phyloP scores from a whole-genome alignment of 2,888 invertebrate species.

The Zeuzera pyrina region DNA sequence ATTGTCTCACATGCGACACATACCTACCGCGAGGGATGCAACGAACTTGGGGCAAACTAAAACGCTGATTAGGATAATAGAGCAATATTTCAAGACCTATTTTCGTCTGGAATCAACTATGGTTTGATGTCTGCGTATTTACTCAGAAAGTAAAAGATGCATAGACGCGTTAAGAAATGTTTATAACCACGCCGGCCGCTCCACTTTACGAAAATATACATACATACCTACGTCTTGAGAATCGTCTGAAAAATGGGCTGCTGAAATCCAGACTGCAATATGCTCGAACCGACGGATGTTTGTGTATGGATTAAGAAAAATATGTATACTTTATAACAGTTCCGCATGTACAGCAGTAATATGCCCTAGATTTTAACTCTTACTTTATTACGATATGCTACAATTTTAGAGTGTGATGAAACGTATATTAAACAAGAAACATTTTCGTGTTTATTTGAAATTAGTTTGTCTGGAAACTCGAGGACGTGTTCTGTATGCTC shows the following conservation, averaged over 20 bases:
- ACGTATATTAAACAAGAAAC: too few species aligned
- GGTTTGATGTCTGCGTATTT: slow-evolving; percentile 25
- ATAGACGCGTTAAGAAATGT: slow-evolving; percentile 31
- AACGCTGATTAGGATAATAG: too few species aligned
- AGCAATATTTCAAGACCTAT: slow-evolving; percentile 4
- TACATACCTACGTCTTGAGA: slow-evolving; percentile 36
- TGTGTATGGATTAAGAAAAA: slow-evolving; percentile 39
- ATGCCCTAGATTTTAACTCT: slow-evolving; percentile 27
- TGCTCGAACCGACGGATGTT: slow-evolving; percentile 33
- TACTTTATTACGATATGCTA: slow-evolving; percentile 16
- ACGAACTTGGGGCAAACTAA: too few species aligned
- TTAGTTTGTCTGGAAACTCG: slow-evolving; percentile 22
- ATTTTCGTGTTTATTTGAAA: slow-evolving; percentile 24
- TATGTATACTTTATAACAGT: slow-evolving; percentile 23
- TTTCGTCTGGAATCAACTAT: slow-evolving; percentile 2
- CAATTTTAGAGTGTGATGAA: slow-evolving; percentile 28
- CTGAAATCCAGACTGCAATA: slow-evolving; percentile 43
- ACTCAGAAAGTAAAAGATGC: slow-evolving; percentile 32
- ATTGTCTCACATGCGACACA: too few species aligned
- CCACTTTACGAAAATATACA: slow-evolving; percentile 57
- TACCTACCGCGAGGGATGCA: too few species aligned
- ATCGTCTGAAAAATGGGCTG: slow-evolving; percentile 52
- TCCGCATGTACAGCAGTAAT: slow-evolving; percentile 10
- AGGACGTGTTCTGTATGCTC: not conserved
- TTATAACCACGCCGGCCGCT: slow-evolving; percentile 36